A percentile compares a stretch with the other conserved stretches of the same genome.
Conservation (phyloP, 2,113 vertebrate genomes). For the Aphyosemion australe region DNA sequence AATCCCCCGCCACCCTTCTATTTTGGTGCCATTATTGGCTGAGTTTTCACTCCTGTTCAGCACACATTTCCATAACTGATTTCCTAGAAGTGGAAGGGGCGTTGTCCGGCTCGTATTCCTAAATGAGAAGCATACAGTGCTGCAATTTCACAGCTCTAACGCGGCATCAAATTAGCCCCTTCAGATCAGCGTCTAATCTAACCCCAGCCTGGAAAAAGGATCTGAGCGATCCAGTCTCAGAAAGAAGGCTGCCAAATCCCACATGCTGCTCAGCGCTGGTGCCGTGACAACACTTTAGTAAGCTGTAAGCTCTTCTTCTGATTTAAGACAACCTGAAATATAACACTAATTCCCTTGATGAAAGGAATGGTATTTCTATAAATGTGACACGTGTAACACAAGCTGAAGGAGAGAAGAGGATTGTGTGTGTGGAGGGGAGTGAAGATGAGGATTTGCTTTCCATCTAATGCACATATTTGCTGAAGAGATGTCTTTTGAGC, state of each 20-base stretch:
- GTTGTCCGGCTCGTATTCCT: constrained; percentile 51
- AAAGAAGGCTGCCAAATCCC: constrained; percentile 63
- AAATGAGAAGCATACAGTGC: constrained; percentile 47
- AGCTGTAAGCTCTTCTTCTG: constrained; percentile 73
- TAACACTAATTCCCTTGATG: constrained; percentile 73
- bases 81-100: constrained; percentile 46
- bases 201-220: constrained; percentile 67
- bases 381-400: constrained; percentile 72
- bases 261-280: constrained; percentile 51
- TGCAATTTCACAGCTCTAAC: constrained; percentile 75
- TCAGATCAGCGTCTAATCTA: constrained; percentile 76
- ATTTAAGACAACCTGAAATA: constrained; percentile 79
- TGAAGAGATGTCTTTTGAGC: constrained; percentile 40
- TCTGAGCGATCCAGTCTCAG: constrained; percentile 56
- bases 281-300: constrained; percentile 71
- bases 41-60: constrained; percentile 16
- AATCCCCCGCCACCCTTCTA: constrained; percentile 14
- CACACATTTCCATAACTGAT: constrained; percentile 55
- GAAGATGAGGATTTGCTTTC: constrained; percentile 59
- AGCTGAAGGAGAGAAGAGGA: constrained; percentile 36
- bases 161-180: constrained; percentile 75
- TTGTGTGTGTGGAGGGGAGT: constrained; percentile 17
- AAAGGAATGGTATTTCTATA: constrained; percentile 73
- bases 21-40: constrained; percentile 12
- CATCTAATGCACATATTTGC: constrained; percentile 58